Evolutionary conservation across 2,113 vertebrate species (phyloP).

Genomic region (Turdus rufiventris): DNA sequence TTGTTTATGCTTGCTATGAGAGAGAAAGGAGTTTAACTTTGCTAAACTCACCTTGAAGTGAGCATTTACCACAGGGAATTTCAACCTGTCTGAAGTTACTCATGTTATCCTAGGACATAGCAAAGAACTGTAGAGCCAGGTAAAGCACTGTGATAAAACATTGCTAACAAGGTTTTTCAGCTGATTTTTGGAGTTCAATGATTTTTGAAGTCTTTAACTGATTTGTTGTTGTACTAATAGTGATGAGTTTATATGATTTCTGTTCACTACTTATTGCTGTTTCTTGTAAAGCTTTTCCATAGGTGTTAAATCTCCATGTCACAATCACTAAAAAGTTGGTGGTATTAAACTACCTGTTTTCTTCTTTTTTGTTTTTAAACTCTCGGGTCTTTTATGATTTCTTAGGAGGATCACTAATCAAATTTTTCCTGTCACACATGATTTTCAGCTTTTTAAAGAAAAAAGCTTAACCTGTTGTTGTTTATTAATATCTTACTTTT

Average conservation of each 20-base stretch:
- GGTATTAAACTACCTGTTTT: neutral
- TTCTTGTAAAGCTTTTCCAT: neutral
- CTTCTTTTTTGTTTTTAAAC: neutral
- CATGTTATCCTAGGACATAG: accelerated
- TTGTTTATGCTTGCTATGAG: neutral
- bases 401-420: neutral
- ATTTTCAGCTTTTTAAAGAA: neutral
- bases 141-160: neutral
- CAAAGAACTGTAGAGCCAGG: neutral
- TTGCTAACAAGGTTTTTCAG: neutral
- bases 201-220: neutral
- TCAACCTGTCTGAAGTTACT: neutral
- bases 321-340: neutral
- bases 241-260: neutral
- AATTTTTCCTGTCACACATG: neutral
- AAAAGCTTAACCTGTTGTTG: neutral
- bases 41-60: neutral
- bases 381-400: neutral
- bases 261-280: neutral
- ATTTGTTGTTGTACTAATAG: neutral
- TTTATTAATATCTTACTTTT: slow-evolving; percentile 22
- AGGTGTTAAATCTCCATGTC: neutral
- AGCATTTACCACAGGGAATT: neutral
- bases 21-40: neutral
- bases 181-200: neutral